These are phyloP conservation scores for Tautogolabrus adspersus DNA, from an alignment of 2,113 vertebrate genomes.

Conservation along the genomic window DNA sequence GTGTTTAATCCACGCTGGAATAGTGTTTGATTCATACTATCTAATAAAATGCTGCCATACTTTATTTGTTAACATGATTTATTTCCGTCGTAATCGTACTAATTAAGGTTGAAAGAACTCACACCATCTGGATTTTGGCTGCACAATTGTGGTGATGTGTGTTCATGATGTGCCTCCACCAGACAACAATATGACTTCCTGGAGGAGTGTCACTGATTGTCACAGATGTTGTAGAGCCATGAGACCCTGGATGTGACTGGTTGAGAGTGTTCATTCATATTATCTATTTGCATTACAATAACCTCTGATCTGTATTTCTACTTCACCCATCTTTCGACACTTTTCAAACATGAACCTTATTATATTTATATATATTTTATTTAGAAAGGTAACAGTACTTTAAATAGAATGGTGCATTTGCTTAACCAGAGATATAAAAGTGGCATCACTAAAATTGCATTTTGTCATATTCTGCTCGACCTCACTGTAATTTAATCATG, in stretches of 20 bases:
- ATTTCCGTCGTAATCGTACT: background rate
- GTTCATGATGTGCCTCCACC: background rate
- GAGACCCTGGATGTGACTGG: background rate
- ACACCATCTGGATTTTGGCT: background rate
- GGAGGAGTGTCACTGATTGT: background rate
- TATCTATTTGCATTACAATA: background rate
- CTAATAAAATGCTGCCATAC: background rate
- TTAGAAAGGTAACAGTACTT: no score
- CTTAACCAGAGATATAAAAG: no score
- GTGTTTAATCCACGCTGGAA: background rate
- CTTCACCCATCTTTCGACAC: background rate
- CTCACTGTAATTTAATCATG: no score
- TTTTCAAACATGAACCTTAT: no score
- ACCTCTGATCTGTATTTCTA: background rate
- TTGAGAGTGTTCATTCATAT: background rate
- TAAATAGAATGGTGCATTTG: no score
- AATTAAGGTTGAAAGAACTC: background rate
- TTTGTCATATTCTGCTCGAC: no score
- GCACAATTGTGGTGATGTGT: background rate
- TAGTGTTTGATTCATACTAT: background rate
- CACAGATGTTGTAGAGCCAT: conserved; percentile 4
- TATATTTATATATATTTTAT: no score
- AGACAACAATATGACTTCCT: conserved; percentile 3
- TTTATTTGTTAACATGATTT: background rate
- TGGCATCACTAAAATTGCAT: no score